phyloP scores from a whole-genome alignment of 1,140 invertebrate genomes.

The Drosophila orena region DNA sequence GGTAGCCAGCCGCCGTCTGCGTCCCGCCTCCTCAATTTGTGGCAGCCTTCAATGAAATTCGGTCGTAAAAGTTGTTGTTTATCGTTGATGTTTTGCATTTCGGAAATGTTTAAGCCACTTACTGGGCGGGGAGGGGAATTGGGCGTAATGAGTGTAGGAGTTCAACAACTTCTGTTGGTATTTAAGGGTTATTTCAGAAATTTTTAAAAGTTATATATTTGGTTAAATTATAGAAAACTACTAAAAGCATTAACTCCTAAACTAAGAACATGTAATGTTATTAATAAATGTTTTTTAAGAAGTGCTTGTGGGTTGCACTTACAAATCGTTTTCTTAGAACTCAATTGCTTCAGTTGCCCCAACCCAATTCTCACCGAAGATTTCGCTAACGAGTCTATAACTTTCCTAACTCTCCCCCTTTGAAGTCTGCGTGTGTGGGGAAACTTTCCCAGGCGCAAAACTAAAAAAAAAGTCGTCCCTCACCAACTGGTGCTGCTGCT shows the following conservation, averaged over 20 bases:
- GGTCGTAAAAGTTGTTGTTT: constrained; percentile 75
- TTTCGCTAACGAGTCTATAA: constrained; percentile 19
- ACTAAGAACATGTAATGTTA: no score
- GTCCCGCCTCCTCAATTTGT: constrained; percentile 60
- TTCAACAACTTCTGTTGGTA: constrained; percentile 54
- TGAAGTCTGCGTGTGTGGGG: constrained; percentile 20
- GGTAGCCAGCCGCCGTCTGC: constrained; percentile 19
- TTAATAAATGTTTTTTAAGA: no score
- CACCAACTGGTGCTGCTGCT: constrained; percentile 50
- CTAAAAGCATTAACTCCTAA: no score
- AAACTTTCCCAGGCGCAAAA: constrained; percentile 63
- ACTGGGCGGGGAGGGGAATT: constrained; percentile 7
- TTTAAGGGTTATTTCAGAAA: background rate
- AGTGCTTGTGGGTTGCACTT: no score
- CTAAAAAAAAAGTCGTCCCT: constrained; percentile 48
- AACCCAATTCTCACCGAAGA: constrained; percentile 17
- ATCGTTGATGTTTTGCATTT: constrained; percentile 77
- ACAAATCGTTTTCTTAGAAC: background rate
- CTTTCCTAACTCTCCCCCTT: constrained; percentile 49
- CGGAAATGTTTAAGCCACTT: constrained; percentile 37
- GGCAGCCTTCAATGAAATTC: constrained; percentile 76
- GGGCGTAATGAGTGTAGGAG: constrained; percentile 33
- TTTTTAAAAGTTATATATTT: no score
- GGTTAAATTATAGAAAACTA: no score
- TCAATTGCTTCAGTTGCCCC: constrained; percentile 17